These are phyloP conservation scores for Tragelaphus imberbis DNA, from an alignment of 2,113 vertebrate genomes.

Conservation along the genomic window DNA sequence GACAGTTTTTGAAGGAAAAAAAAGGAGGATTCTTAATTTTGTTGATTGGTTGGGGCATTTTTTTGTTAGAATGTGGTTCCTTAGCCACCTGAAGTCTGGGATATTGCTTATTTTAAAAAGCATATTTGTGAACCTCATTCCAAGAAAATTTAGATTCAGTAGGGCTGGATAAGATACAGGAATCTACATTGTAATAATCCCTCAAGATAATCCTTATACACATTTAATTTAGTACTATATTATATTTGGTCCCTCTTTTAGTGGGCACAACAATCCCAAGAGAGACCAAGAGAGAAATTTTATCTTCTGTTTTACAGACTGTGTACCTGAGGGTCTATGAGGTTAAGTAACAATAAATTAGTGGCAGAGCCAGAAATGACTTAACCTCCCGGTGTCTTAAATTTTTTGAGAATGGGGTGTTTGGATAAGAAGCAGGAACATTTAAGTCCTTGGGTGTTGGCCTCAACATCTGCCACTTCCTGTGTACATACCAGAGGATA, in stretches of 20 bases:
- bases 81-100: background rate
- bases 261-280: background rate
- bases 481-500: background rate
- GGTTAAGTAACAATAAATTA: background rate
- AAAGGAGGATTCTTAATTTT: constrained; percentile 6
- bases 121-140: background rate
- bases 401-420: background rate
- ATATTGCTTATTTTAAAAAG: constrained; percentile 9
- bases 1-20: constrained; percentile 5
- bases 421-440: background rate
- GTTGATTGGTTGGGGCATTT: background rate
- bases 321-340: background rate
- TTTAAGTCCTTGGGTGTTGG: background rate
- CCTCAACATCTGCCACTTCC: background rate
- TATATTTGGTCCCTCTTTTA: background rate
- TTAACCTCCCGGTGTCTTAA: background rate
- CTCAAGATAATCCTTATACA: background rate
- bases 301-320: background rate
- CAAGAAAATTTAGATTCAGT: background rate
- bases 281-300: background rate
- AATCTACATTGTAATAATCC: background rate
- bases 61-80: constrained; percentile 4
- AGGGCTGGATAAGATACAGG: background rate
- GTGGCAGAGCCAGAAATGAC: background rate
- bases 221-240: background rate